These are phyloP conservation scores for Campoplex nolae DNA, from an alignment of 2,888 invertebrate genomes.

Conservation along the genomic window DNA sequence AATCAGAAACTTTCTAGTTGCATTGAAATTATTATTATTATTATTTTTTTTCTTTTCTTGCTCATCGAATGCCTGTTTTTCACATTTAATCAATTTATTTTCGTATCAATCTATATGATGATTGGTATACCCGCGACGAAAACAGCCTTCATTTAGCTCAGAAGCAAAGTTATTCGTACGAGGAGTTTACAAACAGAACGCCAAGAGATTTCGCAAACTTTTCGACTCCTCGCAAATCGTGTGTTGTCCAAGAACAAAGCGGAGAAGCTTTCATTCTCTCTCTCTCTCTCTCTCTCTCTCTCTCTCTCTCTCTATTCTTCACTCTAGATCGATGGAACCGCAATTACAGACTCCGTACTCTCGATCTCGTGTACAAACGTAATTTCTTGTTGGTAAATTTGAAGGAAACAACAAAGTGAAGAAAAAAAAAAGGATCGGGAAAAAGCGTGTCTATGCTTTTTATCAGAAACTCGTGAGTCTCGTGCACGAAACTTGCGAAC, in stretches of 20 bases:
- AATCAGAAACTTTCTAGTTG: no score
- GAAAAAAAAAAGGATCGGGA: neutral
- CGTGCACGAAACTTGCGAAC: neutral
- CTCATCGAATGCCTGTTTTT: no score
- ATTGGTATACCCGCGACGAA: neutral
- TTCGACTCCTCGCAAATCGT: neutral
- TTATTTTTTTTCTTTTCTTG: no score
- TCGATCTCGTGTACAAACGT: neutral
- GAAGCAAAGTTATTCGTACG: slow-evolving; percentile 22
- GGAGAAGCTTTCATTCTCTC: neutral
- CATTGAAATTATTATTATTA: no score
- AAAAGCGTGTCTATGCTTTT: neutral
- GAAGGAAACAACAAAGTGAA: neutral
- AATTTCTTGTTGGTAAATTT: neutral
- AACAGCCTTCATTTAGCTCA: neutral
- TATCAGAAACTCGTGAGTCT: neutral
- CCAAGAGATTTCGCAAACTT: slow-evolving; percentile 34
- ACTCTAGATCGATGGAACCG: slow-evolving; percentile 11
- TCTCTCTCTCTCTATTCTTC: neutral
- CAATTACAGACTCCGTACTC: slow-evolving; percentile 4
- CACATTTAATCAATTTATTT: neutral
- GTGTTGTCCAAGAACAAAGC: slow-evolving; percentile 13
- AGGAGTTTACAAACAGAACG: slow-evolving; percentile 28
- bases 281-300: neutral
- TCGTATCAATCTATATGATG: neutral